Conservation (phyloP, 2,888 invertebrate genomes). For the Brenthis ino region DNA sequence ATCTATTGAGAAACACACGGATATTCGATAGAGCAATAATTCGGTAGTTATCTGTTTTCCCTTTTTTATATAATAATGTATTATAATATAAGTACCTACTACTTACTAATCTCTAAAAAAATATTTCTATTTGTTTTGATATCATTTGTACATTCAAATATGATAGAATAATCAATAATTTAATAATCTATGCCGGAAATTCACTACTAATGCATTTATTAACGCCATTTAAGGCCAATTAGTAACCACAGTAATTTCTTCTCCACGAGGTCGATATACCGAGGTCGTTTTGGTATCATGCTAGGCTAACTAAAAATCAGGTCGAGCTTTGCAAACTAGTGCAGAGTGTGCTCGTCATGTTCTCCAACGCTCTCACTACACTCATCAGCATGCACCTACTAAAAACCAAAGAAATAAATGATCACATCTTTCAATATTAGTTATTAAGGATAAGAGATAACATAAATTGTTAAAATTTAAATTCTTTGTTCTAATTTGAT, state of each 20-base stretch:
- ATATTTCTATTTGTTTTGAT: no score
- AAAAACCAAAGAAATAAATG: not conserved
- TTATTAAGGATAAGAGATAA: not conserved
- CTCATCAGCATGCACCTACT: constrained; percentile 5
- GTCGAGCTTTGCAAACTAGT: constrained; percentile 61
- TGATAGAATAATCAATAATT: no score
- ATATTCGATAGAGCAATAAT: no score
- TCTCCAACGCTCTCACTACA: constrained; percentile 26
- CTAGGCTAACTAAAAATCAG: constrained; percentile 54
- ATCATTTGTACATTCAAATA: no score
- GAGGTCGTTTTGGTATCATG: constrained; percentile 47
- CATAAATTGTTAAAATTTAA: not conserved
- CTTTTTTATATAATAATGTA: no score
- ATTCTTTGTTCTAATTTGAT: no score
- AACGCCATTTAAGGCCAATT: constrained; percentile 22
- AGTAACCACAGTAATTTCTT: constrained; percentile 18
- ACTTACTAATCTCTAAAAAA: no score
- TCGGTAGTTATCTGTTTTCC: no score
- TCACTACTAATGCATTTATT: constrained; percentile 10
- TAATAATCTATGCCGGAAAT: not conserved
- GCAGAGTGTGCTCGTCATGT: constrained; percentile 34
- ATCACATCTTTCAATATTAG: not conserved
- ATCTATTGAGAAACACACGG: no score
- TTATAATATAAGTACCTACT: no score
- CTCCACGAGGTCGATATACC: constrained; percentile 35